Base-by-base conservation (phyloP, 2,797 vertebrate genomes). In the Monodelphis domestica region DNA sequence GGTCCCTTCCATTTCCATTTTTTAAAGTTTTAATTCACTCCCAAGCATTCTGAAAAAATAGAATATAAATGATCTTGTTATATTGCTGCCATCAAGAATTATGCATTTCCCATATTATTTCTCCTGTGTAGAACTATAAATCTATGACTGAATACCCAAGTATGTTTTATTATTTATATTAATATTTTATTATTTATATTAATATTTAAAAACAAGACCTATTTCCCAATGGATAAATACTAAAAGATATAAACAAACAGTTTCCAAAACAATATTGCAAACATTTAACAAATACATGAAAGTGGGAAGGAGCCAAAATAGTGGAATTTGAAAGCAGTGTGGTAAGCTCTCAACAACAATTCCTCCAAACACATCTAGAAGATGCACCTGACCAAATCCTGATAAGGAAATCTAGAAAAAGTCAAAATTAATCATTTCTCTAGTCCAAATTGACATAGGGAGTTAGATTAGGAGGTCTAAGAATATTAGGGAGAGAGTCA, bases 1-100 rank as follows among this genome's bases (percentile, higher is more conserved):
- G 33, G 28, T 29, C 53, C 11, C 45, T 89, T 95, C 91, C 95
- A 97, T 97, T 89, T 95, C 91, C 95, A 97, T 97, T 93, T 95
- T 92, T 93, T 38, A 93, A 53, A 5, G 88, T 28, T 91, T 7
- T 70, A 55, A 94, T 94, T 87, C 50, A 56, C 88, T 33, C 17
- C 17, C 53, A 91, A 45, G 11, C 91, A 94, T 63, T 57, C 15
- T 54, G 24, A 94, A 94, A 45, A 12, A 59, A 95, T 78, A 94
- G 94, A 96, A 54, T 52, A 29, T 1, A 51, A 28, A 1, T 29
- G 15, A 38, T 24, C 70, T 63, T 70, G 17, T 70, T 70, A 70
- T 70, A 33, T 70, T 2, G 38, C 14, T 70, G 59, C 33, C 14
- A n/a, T 17, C 14, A 70, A 70, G 30, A 6, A 38, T 17, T 21